These are phyloP conservation scores for Saxicola maurus DNA, from an alignment of 2,797 vertebrate species.

Conservation along the genomic window DNA sequence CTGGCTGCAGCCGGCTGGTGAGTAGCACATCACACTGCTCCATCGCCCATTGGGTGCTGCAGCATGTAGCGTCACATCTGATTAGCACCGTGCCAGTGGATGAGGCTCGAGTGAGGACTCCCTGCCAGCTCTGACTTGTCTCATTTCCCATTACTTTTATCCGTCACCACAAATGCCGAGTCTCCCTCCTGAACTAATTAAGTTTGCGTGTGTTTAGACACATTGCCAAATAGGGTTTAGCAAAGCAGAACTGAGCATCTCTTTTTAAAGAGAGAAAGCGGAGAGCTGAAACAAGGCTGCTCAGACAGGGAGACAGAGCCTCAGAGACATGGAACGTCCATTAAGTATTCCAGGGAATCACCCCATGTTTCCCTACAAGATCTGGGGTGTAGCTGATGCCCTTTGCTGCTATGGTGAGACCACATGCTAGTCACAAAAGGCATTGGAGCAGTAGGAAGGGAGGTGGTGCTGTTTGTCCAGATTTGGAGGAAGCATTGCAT, in stretches of 20 bases:
- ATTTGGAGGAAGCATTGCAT: background rate
- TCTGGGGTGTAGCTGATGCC: background rate
- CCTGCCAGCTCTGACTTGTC: conserved; percentile 73
- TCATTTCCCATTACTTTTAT: conserved; percentile 77
- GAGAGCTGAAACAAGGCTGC: conserved; percentile 7
- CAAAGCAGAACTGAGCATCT: conserved; percentile 80
- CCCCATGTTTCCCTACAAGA: background rate
- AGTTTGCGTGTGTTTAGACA: conserved; percentile 79
- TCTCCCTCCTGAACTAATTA: conserved; percentile 77
- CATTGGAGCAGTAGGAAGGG: background rate
- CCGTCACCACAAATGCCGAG: conserved; percentile 70
- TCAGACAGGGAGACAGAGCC: background rate
- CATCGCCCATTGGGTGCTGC: conserved; percentile 4
- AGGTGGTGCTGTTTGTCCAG: background rate
- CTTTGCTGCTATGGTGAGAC: background rate
- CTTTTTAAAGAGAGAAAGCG: conserved; percentile 66
- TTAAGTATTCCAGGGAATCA: background rate
- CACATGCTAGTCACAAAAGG: background rate
- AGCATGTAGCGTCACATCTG: conserved; percentile 58
- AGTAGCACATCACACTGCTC: conserved; percentile 16
- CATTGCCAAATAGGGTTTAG: conserved; percentile 81
- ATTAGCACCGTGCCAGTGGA: conserved; percentile 65
- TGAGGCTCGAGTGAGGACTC: conserved; percentile 65
- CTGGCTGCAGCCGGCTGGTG: background rate
- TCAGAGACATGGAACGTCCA: background rate